Evolutionary conservation across 2,113 vertebrate genomes (phyloP).

Genomic region (Calyptomena viridis): DNA sequence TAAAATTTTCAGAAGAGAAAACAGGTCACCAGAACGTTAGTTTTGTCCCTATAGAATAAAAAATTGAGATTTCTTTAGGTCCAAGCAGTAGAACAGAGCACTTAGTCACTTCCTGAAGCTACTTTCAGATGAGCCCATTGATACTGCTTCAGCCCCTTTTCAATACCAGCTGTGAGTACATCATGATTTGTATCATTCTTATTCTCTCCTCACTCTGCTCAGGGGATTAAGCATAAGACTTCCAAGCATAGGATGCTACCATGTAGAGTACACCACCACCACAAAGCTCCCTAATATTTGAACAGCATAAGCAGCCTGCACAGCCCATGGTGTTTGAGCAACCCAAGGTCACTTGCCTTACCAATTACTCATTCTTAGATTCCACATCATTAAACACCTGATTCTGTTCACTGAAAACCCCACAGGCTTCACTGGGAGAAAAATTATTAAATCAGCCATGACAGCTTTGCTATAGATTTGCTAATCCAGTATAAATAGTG

Average conservation of each 20-base stretch:
- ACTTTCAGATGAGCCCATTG: neutral
- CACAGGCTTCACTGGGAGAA: neutral
- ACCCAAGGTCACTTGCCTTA: neutral
- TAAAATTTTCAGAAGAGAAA: neutral
- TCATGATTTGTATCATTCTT: neutral
- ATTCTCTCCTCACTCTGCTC: neutral
- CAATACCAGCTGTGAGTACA: neutral
- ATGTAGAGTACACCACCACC: neutral
- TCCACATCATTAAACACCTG: neutral
- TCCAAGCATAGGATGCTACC: neutral
- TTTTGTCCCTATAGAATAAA: neutral
- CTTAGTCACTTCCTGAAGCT: neutral
- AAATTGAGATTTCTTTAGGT: neutral
- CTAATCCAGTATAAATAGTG: neutral
- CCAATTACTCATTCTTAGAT: neutral
- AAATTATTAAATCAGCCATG: neutral
- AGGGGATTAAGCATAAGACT: neutral
- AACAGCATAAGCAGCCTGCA: neutral
- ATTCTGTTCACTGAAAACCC: neutral
- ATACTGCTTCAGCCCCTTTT: neutral
- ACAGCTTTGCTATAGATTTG: neutral
- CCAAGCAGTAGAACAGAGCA: neutral
- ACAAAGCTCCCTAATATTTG: neutral
- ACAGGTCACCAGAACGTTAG: neutral
- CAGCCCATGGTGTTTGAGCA: neutral